A percentile compares a stretch with the other conserved stretches of the same genome.
These are phyloP conservation scores for Orchestes rusci DNA, from an alignment of 2,888 invertebrate species.

Conservation along the genomic window DNA sequence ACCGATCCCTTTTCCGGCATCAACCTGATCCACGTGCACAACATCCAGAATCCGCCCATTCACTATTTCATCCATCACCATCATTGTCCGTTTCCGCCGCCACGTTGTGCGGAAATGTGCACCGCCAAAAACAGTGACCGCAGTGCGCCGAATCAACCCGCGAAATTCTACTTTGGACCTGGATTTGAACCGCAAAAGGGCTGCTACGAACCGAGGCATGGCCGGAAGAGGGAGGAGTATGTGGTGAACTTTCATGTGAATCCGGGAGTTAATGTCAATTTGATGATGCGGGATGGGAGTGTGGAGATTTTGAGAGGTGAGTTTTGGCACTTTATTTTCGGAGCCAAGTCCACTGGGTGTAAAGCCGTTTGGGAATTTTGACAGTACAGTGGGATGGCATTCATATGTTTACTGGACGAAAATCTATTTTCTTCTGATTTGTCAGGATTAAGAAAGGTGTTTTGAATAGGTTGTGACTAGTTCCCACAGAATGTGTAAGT, in stretches of 20 bases:
- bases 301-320: constrained; percentile 70
- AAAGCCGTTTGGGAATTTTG: no score
- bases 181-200: constrained; percentile 49
- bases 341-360: no score
- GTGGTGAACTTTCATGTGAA: constrained; percentile 69
- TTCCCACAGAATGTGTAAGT: no score
- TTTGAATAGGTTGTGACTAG: no score
- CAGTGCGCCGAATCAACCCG: constrained; percentile 43
- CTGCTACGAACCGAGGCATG: constrained; percentile 21
- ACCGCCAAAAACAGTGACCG: constrained; percentile 33
- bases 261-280: constrained; percentile 69
- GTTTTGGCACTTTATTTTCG: constrained; percentile 33
- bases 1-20: constrained; percentile 14
- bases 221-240: constrained; percentile 46
- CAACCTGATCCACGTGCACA: constrained; percentile 30
- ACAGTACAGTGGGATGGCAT: no score
- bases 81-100: constrained; percentile 47
- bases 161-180: constrained; percentile 54
- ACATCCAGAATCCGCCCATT: constrained; percentile 43
- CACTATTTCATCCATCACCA: constrained; percentile 42
- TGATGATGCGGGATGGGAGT: constrained; percentile 62
- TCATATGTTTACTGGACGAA: no score
- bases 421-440: no score
- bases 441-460: no score
- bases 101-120: constrained; percentile 22